phyloP scores from a whole-genome alignment of 1,140 invertebrate species.

The Mactra quadrangularis region DNA sequence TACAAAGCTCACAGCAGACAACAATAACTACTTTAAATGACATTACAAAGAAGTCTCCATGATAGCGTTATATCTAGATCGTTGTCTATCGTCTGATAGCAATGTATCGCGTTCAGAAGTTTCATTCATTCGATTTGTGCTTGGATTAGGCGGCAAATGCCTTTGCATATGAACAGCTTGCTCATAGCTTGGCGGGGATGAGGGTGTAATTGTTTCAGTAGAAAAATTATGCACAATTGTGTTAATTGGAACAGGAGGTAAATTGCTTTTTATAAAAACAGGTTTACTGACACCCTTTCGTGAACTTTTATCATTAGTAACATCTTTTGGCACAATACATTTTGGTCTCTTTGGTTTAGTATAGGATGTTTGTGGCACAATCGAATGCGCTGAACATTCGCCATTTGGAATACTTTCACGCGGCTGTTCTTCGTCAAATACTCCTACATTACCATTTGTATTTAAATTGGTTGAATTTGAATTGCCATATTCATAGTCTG shows the following conservation, averaged over 20 bases:
- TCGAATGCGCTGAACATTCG: neutral
- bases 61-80: conserved; percentile 47
- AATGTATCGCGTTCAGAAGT: conserved; percentile 22
- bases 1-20: no score
- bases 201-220: conserved; percentile 5
- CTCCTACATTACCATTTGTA: neutral
- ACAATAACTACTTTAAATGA: no score
- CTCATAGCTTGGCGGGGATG: conserved; percentile 59
- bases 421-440: neutral
- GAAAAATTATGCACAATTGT: conserved; percentile 16
- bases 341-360: conserved; percentile 13
- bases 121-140: neutral
- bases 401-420: neutral
- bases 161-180: conserved; percentile 65
- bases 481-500: neutral
- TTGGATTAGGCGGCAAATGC: conserved; percentile 1
- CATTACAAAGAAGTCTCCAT: conserved; percentile 63
- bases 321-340: neutral
- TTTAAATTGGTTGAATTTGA: neutral
- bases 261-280: conserved; percentile 47
- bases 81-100: neutral
- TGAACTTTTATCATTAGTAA: neutral
- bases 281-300: neutral
- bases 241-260: conserved; percentile 39
- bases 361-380: neutral